These are phyloP conservation scores for Spilogale gracilis DNA, from an alignment of 2,113 vertebrate genomes.

Conservation along the genomic window DNA sequence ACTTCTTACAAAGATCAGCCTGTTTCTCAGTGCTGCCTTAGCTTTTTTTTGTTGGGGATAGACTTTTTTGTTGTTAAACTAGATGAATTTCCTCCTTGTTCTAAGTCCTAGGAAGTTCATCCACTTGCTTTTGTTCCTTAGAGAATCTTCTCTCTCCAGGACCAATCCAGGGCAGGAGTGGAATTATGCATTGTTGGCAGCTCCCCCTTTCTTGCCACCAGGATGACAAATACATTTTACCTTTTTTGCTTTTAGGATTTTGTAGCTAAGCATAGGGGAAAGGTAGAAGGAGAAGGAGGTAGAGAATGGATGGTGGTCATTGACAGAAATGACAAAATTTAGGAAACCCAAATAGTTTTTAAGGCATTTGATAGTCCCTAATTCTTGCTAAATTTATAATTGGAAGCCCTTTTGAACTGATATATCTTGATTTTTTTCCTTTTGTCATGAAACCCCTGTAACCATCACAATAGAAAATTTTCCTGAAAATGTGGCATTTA, in stretches of 20 bases:
- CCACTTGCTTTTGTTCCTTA: background rate
- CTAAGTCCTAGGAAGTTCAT: background rate
- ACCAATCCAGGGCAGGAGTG: background rate
- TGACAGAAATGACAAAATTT: background rate
- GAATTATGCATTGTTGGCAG: background rate
- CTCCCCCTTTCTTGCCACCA: background rate
- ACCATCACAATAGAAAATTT: background rate
- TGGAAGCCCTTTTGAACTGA: background rate
- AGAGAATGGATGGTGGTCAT: background rate
- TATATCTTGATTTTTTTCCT: background rate
- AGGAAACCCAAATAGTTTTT: background rate
- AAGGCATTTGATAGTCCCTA: background rate
- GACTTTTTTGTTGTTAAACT: constrained; percentile 21
- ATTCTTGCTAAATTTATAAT: background rate
- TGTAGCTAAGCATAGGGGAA: background rate
- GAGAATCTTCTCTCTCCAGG: background rate
- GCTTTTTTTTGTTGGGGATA: constrained; percentile 9
- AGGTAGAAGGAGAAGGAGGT: background rate
- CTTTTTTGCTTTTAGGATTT: constrained; percentile 45
- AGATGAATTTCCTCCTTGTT: background rate
- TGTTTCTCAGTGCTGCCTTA: background rate
- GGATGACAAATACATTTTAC: background rate
- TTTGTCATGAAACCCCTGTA: background rate
- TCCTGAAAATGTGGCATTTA: constrained; percentile 18
- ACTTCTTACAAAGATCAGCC: background rate